Base-by-base conservation (phyloP, 2,888 invertebrate genomes). In the Eurytoma adleriae region DNA sequence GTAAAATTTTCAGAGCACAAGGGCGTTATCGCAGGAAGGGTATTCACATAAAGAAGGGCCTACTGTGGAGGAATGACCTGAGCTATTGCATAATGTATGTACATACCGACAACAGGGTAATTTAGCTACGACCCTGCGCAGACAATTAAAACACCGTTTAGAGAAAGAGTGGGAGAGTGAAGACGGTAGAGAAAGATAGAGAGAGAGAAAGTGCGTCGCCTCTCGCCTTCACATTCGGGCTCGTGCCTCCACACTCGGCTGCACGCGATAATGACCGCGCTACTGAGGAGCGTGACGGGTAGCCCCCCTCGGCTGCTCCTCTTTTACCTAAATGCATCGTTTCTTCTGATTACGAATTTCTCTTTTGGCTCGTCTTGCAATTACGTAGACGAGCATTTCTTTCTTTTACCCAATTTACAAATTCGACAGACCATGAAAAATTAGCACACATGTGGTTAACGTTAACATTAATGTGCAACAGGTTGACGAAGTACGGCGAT, bases 231-330 rank as follows among this genome's bases (percentile, higher is more conserved):
- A 16, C 27, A 68, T 54, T 82, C 84, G 82, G 88, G 86, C 88
- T 86, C 88, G 88, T 88, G 88, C 87, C 87, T 85, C 83, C 85
- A 85, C 88, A 86, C 87, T 86, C 84, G 86, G 87, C 85, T 88
- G 88, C 85, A 73, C 85, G 84, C 86, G 88, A 88, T 88, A 86
- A 89, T 88, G 86, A 50, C 13, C 59, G 54, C 62, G 64, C 56
- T 40, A 40, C 52, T 14, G 14, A 30, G 12, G 54, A 66, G 52
- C 75, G 61, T 71, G 64, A 79, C 70, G 70, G 27, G 62, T 2
- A 10, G 52, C 14, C 52, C 52, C 67, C 20, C n/a, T 50, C 30
- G 18, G 59, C 61, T 7, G 52, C 52, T 16, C 30, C 30, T 30
- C 30, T 30, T 30, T 30, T 30, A 30, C 48, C 12, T n/a, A 48